Conservation (phyloP, 2,797 vertebrate genomes). For the Enteromius afrohamiltoni region DNA sequence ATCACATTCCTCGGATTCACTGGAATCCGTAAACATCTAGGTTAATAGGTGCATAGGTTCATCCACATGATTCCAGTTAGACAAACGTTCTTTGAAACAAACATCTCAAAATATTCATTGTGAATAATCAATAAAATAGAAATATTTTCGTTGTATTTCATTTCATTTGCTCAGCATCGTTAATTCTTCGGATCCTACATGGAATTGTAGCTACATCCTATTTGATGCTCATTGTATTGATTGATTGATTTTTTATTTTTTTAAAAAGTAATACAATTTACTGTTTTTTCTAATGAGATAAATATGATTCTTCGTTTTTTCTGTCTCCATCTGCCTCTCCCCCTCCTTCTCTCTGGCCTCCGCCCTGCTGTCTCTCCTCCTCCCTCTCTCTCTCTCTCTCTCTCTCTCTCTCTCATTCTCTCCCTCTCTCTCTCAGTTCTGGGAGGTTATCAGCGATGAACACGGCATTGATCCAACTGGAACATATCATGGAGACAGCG, state of each 20-base stretch:
- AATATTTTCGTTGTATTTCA: not conserved
- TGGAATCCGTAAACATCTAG: not conserved
- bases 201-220: not conserved
- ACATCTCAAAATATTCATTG: not conserved
- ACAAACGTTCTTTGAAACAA: not conserved
- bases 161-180: not conserved
- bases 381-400: not conserved
- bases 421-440: constrained; percentile 76
- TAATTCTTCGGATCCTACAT: not conserved
- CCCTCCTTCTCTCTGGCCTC: not conserved
- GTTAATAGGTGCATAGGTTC: not conserved
- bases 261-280: no score
- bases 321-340: not conserved
- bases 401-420: not conserved
- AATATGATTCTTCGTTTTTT: not conserved
- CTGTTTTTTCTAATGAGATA: not conserved
- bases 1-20: not conserved
- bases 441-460: constrained; percentile 91
- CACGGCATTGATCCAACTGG: constrained; percentile 82
- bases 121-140: not conserved
- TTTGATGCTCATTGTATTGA: no score
- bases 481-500: constrained; percentile 83
- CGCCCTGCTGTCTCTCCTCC: not conserved
- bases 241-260: no score
- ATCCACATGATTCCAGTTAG: not conserved